These are phyloP conservation scores for Tachina grossa DNA, from an alignment of 2,888 invertebrate species.

Conservation along the genomic window DNA sequence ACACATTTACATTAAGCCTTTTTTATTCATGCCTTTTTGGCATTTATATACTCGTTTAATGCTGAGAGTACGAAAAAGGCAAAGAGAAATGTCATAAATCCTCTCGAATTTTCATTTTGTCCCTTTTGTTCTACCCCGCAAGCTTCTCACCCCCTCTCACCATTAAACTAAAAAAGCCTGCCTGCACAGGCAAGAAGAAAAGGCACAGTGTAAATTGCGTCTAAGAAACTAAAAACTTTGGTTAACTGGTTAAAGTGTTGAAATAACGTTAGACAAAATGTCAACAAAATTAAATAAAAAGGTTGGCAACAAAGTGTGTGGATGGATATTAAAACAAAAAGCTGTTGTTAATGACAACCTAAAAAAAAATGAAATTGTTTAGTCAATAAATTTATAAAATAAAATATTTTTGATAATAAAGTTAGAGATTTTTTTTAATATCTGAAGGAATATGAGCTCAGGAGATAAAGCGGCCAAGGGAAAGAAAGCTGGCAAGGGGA, in stretches of 20 bases:
- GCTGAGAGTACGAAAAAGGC: no score
- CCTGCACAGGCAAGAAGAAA: no score
- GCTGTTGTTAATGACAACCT: conserved; percentile 66
- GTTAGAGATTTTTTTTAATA: background rate
- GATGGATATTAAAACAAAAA: conserved; percentile 9
- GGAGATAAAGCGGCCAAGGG: conserved; percentile 44
- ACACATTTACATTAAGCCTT: no score
- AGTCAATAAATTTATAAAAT: conserved; percentile 58
- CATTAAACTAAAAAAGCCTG: no score
- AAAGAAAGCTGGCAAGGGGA: conserved; percentile 80
- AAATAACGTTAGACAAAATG: conserved; percentile 8
- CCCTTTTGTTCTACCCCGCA: no score
- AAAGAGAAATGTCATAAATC: no score
- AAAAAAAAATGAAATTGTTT: conserved; percentile 37
- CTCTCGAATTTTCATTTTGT: no score
- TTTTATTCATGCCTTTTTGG: no score
- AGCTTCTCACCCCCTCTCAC: no score
- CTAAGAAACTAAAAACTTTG: conserved; percentile 16
- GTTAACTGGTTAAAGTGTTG: conserved; percentile 35
- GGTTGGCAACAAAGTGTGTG: conserved; percentile 31
- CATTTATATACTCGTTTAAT: no score
- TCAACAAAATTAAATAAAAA: background rate
- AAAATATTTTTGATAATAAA: background rate
- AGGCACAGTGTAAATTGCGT: no score
- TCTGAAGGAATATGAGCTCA: background rate